These are phyloP conservation scores for Alethe diademata DNA, from an alignment of 2,113 vertebrate genomes.

Conservation along the genomic window DNA sequence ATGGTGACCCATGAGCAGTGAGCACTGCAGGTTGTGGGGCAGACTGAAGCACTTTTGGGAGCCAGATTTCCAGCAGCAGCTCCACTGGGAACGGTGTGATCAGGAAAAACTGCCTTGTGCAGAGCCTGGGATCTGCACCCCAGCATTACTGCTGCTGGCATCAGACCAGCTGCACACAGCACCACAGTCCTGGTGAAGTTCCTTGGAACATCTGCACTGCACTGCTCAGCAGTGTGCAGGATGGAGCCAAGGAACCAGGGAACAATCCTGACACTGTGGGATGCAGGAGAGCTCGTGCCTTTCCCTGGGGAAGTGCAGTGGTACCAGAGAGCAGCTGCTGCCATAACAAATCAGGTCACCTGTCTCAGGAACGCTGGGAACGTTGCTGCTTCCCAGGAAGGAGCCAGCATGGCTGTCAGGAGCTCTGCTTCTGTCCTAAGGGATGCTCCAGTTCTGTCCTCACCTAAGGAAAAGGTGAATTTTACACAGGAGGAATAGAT, in stretches of 20 bases:
- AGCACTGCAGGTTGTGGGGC: neutral
- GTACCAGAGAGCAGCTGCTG: neutral
- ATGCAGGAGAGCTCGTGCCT: rapidly evolving
- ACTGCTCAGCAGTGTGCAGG: neutral
- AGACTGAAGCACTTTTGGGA: neutral
- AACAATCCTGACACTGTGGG: neutral
- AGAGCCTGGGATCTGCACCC: neutral
- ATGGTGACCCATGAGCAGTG: neutral
- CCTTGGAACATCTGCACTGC: neutral
- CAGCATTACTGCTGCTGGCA: rapidly evolving
- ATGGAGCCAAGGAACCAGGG: neutral
- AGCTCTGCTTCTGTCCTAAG: neutral
- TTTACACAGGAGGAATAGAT: neutral
- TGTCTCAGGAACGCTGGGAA: neutral
- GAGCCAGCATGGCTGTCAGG: neutral
- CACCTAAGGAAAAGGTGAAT: neutral
- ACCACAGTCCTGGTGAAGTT: neutral
- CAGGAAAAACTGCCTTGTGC: neutral
- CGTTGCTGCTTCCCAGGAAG: neutral
- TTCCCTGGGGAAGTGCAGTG: neutral
- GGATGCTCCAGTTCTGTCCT: neutral
- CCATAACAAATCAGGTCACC: neutral
- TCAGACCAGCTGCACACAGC: neutral
- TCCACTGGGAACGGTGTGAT: neutral
- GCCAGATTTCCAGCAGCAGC: neutral